A percentile compares a stretch with the other conserved stretches of the same genome.
These are phyloP conservation scores for Drosophila mimetica DNA, from an alignment of 2,888 invertebrate genomes.

Conservation along the genomic window DNA sequence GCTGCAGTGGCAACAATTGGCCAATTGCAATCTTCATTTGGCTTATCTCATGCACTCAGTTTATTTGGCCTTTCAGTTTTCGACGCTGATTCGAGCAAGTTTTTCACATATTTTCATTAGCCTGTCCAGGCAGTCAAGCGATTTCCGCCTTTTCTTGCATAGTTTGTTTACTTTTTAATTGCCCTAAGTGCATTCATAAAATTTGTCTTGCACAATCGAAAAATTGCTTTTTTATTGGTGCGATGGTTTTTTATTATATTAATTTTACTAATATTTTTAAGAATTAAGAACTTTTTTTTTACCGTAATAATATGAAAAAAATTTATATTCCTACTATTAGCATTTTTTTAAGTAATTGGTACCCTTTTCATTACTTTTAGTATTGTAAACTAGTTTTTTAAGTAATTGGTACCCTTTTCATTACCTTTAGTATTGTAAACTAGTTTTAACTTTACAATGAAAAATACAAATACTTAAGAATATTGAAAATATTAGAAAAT, in stretches of 20 bases:
- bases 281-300: too few species aligned
- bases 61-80: slow-evolving; percentile 63
- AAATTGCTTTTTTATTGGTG: background rate
- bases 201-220: slow-evolving; percentile 3
- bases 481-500: too few species aligned
- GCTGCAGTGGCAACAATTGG: slow-evolving; percentile 53
- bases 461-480: too few species aligned
- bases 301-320: too few species aligned
- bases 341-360: too few species aligned
- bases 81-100: slow-evolving; percentile 36
- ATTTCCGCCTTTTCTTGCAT: slow-evolving; percentile 33
- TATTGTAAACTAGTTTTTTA: too few species aligned
- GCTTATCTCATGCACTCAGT: slow-evolving; percentile 63
- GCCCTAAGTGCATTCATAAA: slow-evolving; percentile 18
- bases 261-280: background rate
- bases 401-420: too few species aligned
- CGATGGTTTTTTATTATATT: background rate
- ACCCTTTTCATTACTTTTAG: too few species aligned
- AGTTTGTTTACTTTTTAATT: slow-evolving; percentile 32
- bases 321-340: too few species aligned
- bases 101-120: slow-evolving; percentile 33
- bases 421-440: too few species aligned
- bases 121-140: slow-evolving; percentile 1
- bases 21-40: slow-evolving; percentile 68
- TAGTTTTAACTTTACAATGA: too few species aligned